Evolutionary conservation across 2,797 vertebrate species (phyloP).

Genomic region (Galagoides demidoff): DNA sequence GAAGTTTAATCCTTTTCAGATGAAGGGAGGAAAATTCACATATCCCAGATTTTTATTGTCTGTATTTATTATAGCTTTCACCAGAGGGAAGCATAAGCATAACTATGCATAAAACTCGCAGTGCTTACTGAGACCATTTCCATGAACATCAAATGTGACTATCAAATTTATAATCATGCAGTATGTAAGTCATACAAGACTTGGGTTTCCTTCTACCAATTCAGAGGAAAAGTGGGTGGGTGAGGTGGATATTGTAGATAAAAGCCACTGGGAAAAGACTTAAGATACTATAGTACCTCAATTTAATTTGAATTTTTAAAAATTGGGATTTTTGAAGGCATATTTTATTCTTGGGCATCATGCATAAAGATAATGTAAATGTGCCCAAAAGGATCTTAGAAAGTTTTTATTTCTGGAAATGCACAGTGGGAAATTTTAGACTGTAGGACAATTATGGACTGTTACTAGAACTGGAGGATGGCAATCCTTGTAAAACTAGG

Average conservation of each 20-base stretch:
- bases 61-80: constrained; percentile 29
- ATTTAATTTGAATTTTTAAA: background rate
- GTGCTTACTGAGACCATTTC: background rate
- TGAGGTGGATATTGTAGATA: background rate
- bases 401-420: constrained; percentile 35
- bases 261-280: background rate
- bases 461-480: background rate
- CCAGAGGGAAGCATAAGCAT: constrained; percentile 45
- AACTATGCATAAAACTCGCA: background rate
- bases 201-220: background rate
- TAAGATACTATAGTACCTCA: background rate
- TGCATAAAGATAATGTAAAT: background rate
- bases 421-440: background rate
- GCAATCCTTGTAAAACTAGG: background rate
- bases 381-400: background rate
- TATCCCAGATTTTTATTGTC: background rate
- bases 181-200: background rate
- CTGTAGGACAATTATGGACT: background rate
- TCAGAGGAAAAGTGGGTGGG: background rate
- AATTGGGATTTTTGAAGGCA: constrained; percentile 26
- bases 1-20: background rate
- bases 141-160: background rate
- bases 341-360: constrained; percentile 34
- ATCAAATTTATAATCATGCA: background rate
- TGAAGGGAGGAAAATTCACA: constrained; percentile 16